These are phyloP conservation scores for Aradus depressus DNA, from an alignment of 2,888 invertebrate species.

Conservation along the genomic window DNA sequence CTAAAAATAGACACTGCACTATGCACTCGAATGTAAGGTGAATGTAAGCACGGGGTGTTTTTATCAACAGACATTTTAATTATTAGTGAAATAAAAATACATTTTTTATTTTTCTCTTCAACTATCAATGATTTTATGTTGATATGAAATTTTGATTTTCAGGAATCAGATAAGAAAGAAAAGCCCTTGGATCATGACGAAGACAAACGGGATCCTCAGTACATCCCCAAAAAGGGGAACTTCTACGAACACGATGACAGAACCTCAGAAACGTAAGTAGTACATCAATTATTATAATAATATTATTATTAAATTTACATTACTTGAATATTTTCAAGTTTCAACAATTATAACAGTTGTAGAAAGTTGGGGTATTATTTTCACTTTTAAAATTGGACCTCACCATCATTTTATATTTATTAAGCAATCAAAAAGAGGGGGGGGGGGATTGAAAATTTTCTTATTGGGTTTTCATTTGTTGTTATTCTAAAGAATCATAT, in stretches of 20 bases:
- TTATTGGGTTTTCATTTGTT: too few species aligned
- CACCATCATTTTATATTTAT: too few species aligned
- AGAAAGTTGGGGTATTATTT: too few species aligned
- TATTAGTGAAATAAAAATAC: neutral
- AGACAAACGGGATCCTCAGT: slow-evolving; percentile 91
- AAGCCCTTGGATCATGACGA: slow-evolving; percentile 84
- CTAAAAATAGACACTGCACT: too few species aligned
- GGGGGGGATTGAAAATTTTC: too few species aligned
- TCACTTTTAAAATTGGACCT: too few species aligned
- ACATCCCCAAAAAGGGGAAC: slow-evolving; percentile 89
- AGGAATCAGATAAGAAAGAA: slow-evolving; percentile 40
- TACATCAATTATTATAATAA: neutral
- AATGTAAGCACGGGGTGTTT: neutral
- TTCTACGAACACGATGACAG: slow-evolving; percentile 95
- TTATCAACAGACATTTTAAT: neutral
- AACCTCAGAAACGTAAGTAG: slow-evolving; percentile 38
- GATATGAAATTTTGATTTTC: slow-evolving; percentile 31
- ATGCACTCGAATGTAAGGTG: too few species aligned
- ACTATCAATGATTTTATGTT: too few species aligned
- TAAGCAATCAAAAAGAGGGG: too few species aligned
- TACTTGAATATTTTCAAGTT: neutral
- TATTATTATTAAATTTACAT: neutral
- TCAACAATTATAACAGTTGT: too few species aligned
- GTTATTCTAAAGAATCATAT: too few species aligned
- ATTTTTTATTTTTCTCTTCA: neutral